A percentile compares a stretch with the other conserved stretches of the same genome.
Evolutionary conservation across 1,140 invertebrate species (phyloP).

Genomic region (Melitaea cinxia): DNA sequence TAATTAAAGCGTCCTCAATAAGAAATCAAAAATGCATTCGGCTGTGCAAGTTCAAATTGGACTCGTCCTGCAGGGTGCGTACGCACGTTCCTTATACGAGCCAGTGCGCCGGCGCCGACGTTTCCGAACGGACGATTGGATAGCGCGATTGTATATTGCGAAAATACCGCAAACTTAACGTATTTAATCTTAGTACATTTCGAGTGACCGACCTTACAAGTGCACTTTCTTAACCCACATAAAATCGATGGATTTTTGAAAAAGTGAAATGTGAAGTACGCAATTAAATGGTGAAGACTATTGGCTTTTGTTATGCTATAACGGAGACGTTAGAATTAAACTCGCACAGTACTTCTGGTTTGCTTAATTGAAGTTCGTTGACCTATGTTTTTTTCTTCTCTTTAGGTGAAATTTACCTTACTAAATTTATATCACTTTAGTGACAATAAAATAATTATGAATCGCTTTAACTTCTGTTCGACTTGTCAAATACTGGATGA

Average conservation of each 20-base stretch:
- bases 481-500: conserved; percentile 45
- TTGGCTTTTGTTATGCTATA: conserved; percentile 7
- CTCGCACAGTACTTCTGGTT: conserved; percentile 28
- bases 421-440: conserved; percentile 1
- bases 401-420: background rate
- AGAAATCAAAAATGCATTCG: conserved; percentile 54
- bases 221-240: conserved; percentile 15
- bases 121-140: conserved; percentile 59
- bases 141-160: conserved; percentile 42
- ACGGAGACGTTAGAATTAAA: conserved; percentile 15
- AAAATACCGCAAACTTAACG: conserved; percentile 42
- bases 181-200: conserved; percentile 25
- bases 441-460: conserved; percentile 25
- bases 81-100: conserved; percentile 34
- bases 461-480: conserved; percentile 32
- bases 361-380: conserved; percentile 27
- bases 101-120: conserved; percentile 65
- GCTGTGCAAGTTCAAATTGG: conserved; percentile 57
- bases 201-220: conserved; percentile 26
- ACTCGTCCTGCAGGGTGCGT: conserved; percentile 53
- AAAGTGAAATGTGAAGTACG: conserved; percentile 16
- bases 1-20: conserved; percentile 54
- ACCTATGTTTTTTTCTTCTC: background rate
- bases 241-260: conserved; percentile 9
- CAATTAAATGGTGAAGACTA: background rate